Conservation (phyloP, 2,113 vertebrate species). For the Dolichallabes microphthalmus region DNA sequence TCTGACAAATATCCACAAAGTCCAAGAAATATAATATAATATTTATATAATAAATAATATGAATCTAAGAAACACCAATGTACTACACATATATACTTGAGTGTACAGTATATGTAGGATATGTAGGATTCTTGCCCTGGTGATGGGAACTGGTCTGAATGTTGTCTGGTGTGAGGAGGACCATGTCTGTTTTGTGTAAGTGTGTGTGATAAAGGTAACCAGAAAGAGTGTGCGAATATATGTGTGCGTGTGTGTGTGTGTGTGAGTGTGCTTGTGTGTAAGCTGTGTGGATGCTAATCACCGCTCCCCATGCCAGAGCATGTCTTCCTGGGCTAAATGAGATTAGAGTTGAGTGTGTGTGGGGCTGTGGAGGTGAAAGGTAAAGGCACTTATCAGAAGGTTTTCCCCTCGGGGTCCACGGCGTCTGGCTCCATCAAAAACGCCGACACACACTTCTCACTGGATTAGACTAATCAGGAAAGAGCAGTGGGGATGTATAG, state of each 20-base stretch:
- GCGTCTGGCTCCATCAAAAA: constrained; percentile 79
- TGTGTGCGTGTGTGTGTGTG: constrained; percentile 21
- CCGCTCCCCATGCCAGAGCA: constrained; percentile 70
- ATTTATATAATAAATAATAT: too few relatives aligned
- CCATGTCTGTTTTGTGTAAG: constrained; percentile 26
- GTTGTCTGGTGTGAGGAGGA: background rate
- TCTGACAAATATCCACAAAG: background rate
- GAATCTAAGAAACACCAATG: background rate
- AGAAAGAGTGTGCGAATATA: constrained; percentile 21
- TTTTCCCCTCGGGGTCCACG: constrained; percentile 70
- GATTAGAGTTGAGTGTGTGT: constrained; percentile 73
- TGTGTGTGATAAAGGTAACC: constrained; percentile 37
- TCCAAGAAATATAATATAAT: background rate
- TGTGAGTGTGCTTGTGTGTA: constrained; percentile 36
- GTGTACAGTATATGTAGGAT: too few relatives aligned
- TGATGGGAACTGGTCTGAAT: constrained; percentile 2
- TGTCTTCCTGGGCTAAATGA: constrained; percentile 75
- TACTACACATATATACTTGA: background rate
- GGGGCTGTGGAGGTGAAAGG: constrained; percentile 81
- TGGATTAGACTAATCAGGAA: constrained; percentile 84
- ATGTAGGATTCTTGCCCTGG: background rate
- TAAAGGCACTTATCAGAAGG: constrained; percentile 81
- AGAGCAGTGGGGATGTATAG: constrained; percentile 73
- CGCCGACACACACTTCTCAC: constrained; percentile 74
- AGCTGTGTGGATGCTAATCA: constrained; percentile 73